These are phyloP conservation scores for Cyclina sinensis DNA, from an alignment of 1,140 invertebrate genomes.

Conservation along the genomic window DNA sequence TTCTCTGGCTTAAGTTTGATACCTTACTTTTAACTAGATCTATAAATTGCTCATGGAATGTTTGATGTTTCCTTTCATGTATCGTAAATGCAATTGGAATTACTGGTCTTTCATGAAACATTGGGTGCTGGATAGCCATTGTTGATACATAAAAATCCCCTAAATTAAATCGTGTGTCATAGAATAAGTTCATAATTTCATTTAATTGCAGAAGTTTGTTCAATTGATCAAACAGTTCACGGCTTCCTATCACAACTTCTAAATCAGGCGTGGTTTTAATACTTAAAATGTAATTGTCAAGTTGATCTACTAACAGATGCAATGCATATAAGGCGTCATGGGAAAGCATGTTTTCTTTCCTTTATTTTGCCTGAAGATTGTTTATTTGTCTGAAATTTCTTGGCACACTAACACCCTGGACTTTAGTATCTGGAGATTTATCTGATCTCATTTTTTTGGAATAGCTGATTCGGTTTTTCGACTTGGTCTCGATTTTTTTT, in stretches of 20 bases:
- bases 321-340: constrained; percentile 54
- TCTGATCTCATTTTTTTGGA: background rate
- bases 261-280: constrained; percentile 58
- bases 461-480: background rate
- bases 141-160: constrained; percentile 58
- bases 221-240: constrained; percentile 28
- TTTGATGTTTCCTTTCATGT: constrained; percentile 50
- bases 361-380: background rate
- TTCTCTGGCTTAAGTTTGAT: background rate
- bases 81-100: constrained; percentile 51
- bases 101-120: constrained; percentile 43
- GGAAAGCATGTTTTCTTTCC: background rate
- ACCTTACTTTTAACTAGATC: constrained; percentile 39
- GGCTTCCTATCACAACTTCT: constrained; percentile 27
- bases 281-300: constrained; percentile 51
- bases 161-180: constrained; percentile 50
- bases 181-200: constrained; percentile 1
- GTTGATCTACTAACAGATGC: constrained; percentile 53
- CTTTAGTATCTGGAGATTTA: background rate
- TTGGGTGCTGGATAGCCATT: constrained; percentile 19
- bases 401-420: constrained; percentile 19
- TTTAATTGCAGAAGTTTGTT: constrained; percentile 38
- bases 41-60: constrained; percentile 47
- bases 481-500: no score
- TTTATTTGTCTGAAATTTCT: constrained; percentile 31